Conservation (phyloP, 2,113 vertebrate species). For the Boleophthalmus pectinirostris region DNA sequence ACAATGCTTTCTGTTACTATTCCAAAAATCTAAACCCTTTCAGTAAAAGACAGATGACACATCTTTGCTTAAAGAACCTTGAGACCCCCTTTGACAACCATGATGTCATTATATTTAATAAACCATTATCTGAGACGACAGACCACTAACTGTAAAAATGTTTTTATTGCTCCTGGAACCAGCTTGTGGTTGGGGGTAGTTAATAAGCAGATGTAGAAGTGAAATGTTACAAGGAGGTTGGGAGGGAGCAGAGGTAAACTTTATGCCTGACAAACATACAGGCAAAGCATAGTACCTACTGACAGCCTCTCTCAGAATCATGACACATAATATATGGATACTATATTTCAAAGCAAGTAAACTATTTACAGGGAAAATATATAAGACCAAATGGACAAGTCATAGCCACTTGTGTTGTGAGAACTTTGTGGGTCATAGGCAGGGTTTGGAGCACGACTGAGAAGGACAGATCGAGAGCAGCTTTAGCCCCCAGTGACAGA, state of each 20-base stretch:
- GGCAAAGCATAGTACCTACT: too few relatives aligned
- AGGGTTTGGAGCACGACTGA: slow-evolving; percentile 14
- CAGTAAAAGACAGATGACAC: too few relatives aligned
- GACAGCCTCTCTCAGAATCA: neutral
- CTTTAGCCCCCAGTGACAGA: slow-evolving; percentile 58
- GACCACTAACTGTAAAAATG: neutral
- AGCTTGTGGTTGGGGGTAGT: neutral
- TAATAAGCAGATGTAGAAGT: neutral
- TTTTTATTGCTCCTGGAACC: neutral
- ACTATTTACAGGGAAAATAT: neutral
- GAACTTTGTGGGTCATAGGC: slow-evolving; percentile 43
- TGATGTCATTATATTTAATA: too few relatives aligned
- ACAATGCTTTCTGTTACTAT: too few relatives aligned
- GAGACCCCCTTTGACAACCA: too few relatives aligned
- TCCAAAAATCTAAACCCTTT: too few relatives aligned
- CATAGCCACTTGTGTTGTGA: neutral
- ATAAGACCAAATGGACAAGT: neutral
- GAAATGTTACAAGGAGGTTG: too few relatives aligned
- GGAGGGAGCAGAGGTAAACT: too few relatives aligned
- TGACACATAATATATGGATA: too few relatives aligned
- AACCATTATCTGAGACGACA: neutral
- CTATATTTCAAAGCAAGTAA: neutral
- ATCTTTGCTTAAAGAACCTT: too few relatives aligned
- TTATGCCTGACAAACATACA: too few relatives aligned
- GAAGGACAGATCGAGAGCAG: slow-evolving; percentile 49